These are phyloP conservation scores for Crocidura indochinensis DNA, from an alignment of 2,797 vertebrate genomes.

Conservation along the genomic window DNA sequence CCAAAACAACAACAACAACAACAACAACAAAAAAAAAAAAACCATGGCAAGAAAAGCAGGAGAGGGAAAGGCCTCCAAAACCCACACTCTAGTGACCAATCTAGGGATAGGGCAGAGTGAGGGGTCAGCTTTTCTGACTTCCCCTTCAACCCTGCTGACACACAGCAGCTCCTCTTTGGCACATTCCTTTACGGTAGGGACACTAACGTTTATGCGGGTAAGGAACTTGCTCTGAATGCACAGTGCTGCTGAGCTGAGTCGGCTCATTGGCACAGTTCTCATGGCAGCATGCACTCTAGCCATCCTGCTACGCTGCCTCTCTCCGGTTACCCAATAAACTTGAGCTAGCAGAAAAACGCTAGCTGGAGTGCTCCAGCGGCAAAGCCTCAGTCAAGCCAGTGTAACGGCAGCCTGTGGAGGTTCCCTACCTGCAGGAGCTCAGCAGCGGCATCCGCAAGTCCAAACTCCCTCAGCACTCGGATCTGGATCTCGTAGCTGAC, in stretches of 20 bases:
- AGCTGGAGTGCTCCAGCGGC: background rate
- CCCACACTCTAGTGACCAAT: background rate
- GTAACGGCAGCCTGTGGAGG: too few species aligned
- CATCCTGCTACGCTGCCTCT: background rate
- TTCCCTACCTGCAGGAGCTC: constrained; percentile 96
- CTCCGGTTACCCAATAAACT: background rate
- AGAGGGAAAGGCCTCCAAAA: background rate
- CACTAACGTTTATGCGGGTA: background rate
- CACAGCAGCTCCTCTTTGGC: background rate
- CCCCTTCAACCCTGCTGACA: background rate
- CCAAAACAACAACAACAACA: too few species aligned
- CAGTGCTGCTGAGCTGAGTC: background rate
- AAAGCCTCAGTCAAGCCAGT: background rate
- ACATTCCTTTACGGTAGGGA: background rate
- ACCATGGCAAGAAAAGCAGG: background rate
- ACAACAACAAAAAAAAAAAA: too few species aligned
- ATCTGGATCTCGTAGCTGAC: constrained; percentile 99
- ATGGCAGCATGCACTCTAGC: background rate
- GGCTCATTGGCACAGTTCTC: background rate
- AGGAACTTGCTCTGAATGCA: background rate
- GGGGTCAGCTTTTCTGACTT: background rate
- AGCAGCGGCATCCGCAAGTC: constrained; percentile 96
- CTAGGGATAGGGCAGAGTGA: background rate
- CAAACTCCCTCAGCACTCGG: constrained; percentile 97
- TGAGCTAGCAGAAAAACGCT: background rate